These are phyloP conservation scores for Allolobophora icterica DNA, from an alignment of 2,888 invertebrate genomes.

Conservation along the genomic window DNA sequence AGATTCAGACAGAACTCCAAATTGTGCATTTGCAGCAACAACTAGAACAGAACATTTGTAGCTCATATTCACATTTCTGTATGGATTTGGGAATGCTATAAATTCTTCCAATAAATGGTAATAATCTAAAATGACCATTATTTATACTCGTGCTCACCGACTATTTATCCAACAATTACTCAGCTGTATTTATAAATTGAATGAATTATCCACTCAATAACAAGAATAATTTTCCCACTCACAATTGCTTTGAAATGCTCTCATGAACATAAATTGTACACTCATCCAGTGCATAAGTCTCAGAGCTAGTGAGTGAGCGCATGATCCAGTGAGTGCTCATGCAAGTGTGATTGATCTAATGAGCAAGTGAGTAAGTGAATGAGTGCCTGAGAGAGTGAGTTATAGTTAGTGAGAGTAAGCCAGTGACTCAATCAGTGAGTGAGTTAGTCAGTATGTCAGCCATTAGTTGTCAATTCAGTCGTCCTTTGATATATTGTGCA, in stretches of 20 bases:
- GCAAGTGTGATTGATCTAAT: no score
- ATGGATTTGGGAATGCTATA: no score
- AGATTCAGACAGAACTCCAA: constrained; percentile 60
- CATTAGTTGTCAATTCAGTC: neutral
- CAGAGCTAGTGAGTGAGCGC: neutral
- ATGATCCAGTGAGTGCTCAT: no score
- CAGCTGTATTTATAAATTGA: no score
- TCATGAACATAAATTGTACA: neutral
- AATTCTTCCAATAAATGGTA: no score
- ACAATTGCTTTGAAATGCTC: neutral
- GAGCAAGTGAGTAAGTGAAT: no score
- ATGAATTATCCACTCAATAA: neutral
- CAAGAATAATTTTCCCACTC: neutral
- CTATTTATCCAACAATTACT: neutral
- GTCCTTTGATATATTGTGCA: neutral
- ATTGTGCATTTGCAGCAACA: constrained; percentile 42
- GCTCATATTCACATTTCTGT: neutral
- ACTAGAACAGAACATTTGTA: neutral
- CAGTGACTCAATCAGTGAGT: neutral
- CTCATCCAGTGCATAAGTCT: neutral
- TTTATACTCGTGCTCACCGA: neutral
- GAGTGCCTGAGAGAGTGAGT: no score
- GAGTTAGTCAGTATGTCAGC: neutral
- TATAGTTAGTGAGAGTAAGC: no score
- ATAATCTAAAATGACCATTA: no score